A percentile compares a stretch with the other conserved stretches of the same genome.
These are phyloP conservation scores for Diplosoma virens DNA, from an alignment of 23 tunicate species.

Conservation along the genomic window DNA sequence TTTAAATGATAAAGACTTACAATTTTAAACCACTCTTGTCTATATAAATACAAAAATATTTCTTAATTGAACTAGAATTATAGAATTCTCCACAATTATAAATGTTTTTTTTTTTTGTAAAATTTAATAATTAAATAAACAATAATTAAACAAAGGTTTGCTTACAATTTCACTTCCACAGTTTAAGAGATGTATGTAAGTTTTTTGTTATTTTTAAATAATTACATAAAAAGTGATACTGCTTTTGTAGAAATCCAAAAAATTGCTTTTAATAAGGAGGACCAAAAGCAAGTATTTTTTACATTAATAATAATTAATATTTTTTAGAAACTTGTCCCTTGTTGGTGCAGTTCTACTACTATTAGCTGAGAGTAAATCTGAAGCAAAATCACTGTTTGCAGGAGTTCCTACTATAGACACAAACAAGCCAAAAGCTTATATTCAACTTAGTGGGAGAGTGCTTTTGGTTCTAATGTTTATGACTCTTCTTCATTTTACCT, in stretches of 20 bases:
- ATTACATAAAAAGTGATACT: neutral
- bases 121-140: too few species aligned
- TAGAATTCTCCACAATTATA: too few species aligned
- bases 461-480: conserved; percentile 96
- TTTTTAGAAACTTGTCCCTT: conserved; percentile 83
- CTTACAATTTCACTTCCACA: too few species aligned
- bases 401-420: conserved; percentile 93
- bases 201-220: neutral
- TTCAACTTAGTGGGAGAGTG: conserved; percentile 98
- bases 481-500: conserved; percentile 91
- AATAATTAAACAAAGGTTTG: too few species aligned
- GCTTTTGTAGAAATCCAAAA: neutral
- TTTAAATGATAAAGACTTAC: too few species aligned
- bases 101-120: too few species aligned
- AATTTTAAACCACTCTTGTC: too few species aligned
- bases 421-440: conserved; percentile 90
- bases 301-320: neutral
- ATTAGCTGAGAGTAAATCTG: conserved; percentile 92
- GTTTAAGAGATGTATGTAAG: too few species aligned
- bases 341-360: conserved; percentile 96
- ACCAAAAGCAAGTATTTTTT: too few species aligned
- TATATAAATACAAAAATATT: too few species aligned
- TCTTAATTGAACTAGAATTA: too few species aligned
- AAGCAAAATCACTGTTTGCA: conserved; percentile 92
- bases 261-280: too few species aligned